Evolutionary conservation across 2,113 vertebrate genomes (phyloP), one percentile per base, ranked within the genome.

Genomic region (Garra rufa): DNA sequence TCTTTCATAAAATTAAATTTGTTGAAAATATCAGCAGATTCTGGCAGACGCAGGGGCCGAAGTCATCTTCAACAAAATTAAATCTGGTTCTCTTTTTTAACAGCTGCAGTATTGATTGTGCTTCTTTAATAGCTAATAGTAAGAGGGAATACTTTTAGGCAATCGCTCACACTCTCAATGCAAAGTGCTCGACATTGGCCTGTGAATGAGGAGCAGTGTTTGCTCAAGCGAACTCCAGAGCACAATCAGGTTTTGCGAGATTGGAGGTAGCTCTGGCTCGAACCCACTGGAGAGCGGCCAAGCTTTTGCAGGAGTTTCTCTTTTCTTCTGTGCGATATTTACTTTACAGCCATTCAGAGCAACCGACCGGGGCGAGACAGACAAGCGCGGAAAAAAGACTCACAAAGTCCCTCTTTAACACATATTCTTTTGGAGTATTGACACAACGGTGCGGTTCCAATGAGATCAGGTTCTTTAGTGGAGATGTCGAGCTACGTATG

Each of bases 241-340:
- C 85, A 81, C 85, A 87, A 89, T 89, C 89, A 88, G 88, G 89
- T 89, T 90, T 84, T 83, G 89, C 88, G 74, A 82, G 87, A 85
- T 79, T 83, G 84, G 50, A 88, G 75, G 85, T 81, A 86, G 79
- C 70, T 77, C 52, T 73, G 81, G 46, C 61, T 46, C 75, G 30
- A 21, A 24, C 84, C 88, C 84, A 71, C 76, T 90, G 89, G 89
- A 86, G 8, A 38, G 7, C 28, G 2, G 89, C 88, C 89, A 89
- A 74, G 75, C 76, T 87, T 81, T 81, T 74, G 89, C 87, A 83
- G 88, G 85, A 90, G 86, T 84, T 87, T 88, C 84, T 87, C 87
- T 87, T 89, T 89, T 88, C 88, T 88, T 87, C 84, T 89, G 85
- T 88, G 87, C 82, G 86, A 87, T 89, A 87, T 89, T 88, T 90